phyloP scores from a whole-genome alignment of 1,140 invertebrate genomes.

The Cydia splendana region DNA sequence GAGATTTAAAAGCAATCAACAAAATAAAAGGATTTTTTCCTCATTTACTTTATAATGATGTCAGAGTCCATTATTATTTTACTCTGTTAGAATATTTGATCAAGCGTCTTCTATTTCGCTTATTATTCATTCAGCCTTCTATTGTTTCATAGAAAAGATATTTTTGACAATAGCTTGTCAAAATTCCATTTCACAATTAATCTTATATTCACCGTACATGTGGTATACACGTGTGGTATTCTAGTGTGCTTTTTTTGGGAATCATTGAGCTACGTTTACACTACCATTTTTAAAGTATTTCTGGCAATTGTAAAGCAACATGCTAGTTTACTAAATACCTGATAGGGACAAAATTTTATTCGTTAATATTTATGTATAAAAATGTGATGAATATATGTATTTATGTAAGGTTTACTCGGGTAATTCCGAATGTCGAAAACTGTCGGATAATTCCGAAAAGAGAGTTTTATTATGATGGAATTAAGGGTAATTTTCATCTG shows the following conservation, averaged over 20 bases:
- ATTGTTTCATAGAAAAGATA: neutral
- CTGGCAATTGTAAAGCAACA: neutral
- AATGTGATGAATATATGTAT: too few relatives aligned
- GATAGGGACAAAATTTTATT: too few relatives aligned
- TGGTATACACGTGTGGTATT: conserved; percentile 7
- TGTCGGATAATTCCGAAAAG: too few relatives aligned
- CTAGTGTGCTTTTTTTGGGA: neutral
- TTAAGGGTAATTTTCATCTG: too few relatives aligned
- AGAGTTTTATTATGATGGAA: too few relatives aligned
- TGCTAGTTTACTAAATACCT: too few relatives aligned
- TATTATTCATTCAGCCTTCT: neutral
- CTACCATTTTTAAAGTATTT: neutral
- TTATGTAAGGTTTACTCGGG: too few relatives aligned
- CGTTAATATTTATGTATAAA: too few relatives aligned
- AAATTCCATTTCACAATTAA: conserved; percentile 4
- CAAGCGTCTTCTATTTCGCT: neutral
- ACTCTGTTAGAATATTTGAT: conserved; percentile 7
- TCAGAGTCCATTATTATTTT: neutral
- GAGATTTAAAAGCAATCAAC: conserved; percentile 27
- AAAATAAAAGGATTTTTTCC: neutral
- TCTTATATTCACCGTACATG: neutral
- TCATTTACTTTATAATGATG: conserved; percentile 3
- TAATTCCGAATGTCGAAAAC: too few relatives aligned
- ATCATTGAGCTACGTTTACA: conserved; percentile 7
- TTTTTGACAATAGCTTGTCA: conserved; percentile 17